phyloP scores from a whole-genome alignment of 2,113 vertebrate genomes.

The Trogon surrucura region DNA sequence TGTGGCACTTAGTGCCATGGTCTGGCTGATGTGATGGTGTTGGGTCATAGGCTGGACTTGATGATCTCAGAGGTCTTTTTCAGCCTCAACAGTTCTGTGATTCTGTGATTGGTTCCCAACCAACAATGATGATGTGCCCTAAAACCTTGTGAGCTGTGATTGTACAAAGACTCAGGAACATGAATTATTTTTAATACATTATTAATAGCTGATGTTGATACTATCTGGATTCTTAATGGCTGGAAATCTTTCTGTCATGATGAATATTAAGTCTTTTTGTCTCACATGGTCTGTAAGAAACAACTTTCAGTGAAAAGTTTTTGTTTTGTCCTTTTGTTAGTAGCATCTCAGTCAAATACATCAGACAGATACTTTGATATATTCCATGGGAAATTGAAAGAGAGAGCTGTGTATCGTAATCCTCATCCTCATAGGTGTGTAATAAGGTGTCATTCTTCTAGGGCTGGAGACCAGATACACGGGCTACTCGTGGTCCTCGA shows the following conservation, averaged over 20 bases:
- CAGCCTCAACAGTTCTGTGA: too few relatives aligned
- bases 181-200: background rate
- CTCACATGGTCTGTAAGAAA: background rate
- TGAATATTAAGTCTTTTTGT: background rate
- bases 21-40: too few relatives aligned
- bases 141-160: background rate
- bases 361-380: background rate
- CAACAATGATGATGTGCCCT: background rate
- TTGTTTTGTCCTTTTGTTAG: background rate
- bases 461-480: constrained; percentile 60
- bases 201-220: background rate
- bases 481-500: constrained; percentile 12
- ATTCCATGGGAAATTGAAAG: background rate
- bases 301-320: background rate
- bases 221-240: background rate
- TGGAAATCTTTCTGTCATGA: background rate
- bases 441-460: background rate
- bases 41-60: too few relatives aligned
- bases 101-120: background rate
- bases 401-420: background rate
- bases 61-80: too few relatives aligned
- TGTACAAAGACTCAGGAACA: background rate
- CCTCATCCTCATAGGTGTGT: background rate
- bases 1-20: too few relatives aligned
- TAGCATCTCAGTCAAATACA: background rate